Evolutionary conservation across 2,113 vertebrate species (phyloP).

Genomic region (Sceloporus tristichus): DNA sequence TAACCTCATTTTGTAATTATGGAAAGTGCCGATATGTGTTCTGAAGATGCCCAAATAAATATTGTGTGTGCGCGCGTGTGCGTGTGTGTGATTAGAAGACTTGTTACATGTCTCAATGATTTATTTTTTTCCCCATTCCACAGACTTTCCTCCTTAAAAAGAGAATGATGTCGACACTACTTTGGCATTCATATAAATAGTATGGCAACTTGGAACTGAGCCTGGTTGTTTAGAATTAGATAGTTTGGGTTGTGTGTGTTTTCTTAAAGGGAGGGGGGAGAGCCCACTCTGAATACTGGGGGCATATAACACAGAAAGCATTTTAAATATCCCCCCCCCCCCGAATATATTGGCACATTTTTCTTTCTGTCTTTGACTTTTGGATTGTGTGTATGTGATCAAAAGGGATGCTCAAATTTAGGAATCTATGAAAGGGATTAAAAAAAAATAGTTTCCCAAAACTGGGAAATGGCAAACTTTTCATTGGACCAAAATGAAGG

Average conservation of each 20-base stretch:
- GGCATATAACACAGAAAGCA: background rate
- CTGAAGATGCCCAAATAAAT: slow-evolving; percentile 73
- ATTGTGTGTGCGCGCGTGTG: slow-evolving; percentile 35
- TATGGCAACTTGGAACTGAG: slow-evolving; percentile 76
- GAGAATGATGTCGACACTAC: slow-evolving; percentile 78
- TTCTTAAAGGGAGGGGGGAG: background rate
- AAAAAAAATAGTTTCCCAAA: background rate
- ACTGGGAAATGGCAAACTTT: background rate
- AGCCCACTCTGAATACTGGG: background rate
- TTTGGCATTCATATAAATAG: slow-evolving; percentile 78
- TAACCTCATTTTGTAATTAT: slow-evolving; percentile 78
- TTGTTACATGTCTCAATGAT: slow-evolving; percentile 73
- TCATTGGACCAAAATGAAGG: background rate
- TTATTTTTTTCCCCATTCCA: slow-evolving; percentile 65
- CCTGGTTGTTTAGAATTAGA: slow-evolving; percentile 63
- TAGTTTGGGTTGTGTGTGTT: background rate
- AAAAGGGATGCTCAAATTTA: background rate
- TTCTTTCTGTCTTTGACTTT: background rate
- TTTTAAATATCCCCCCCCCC: background rate
- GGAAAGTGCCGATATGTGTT: slow-evolving; percentile 66
- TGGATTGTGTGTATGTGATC: background rate
- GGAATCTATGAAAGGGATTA: background rate
- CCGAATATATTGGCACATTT: background rate
- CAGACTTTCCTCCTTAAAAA: slow-evolving; percentile 74
- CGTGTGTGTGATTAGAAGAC: slow-evolving; percentile 79